These are phyloP conservation scores for Rhynchotus rufescens DNA, from an alignment of 2,797 vertebrate genomes.

Conservation along the genomic window DNA sequence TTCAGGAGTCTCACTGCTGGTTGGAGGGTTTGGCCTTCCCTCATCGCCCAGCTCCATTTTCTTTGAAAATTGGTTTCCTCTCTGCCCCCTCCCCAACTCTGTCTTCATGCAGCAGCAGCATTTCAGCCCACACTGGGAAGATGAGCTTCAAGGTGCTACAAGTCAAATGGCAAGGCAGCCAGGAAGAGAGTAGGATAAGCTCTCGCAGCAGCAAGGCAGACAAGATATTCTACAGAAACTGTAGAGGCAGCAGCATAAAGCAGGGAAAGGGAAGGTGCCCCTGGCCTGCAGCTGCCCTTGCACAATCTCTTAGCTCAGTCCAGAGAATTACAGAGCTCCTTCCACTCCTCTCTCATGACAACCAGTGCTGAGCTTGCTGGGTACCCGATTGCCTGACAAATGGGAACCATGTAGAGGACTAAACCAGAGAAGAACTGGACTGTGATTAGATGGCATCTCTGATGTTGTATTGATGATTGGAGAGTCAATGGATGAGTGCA, in stretches of 20 bases:
- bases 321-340: conserved; percentile 54
- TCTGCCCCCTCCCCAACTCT: neutral
- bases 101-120: conserved; percentile 59
- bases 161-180: conserved; percentile 56
- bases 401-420: conserved; percentile 60
- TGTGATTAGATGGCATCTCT: conserved; percentile 66
- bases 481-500: conserved; percentile 58
- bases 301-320: conserved; percentile 55
- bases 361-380: conserved; percentile 61
- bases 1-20: neutral
- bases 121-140: conserved; percentile 3
- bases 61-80: conserved; percentile 23
- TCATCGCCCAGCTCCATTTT: conserved; percentile 6
- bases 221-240: conserved; percentile 48
- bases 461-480: conserved; percentile 55
- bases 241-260: conserved; percentile 56
- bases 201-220: conserved; percentile 64
- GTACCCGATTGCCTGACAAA: conserved; percentile 55
- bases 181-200: conserved; percentile 40
- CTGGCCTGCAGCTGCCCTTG: conserved; percentile 59
- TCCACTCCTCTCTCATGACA: conserved; percentile 30
- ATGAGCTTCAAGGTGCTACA: conserved; percentile 23
- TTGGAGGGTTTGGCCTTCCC: conserved; percentile 9
- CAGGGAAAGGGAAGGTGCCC: conserved; percentile 48
- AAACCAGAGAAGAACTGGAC: conserved; percentile 64